Conservation (phyloP, 2,888 invertebrate genomes). For the Cosmia trapezina region DNA sequence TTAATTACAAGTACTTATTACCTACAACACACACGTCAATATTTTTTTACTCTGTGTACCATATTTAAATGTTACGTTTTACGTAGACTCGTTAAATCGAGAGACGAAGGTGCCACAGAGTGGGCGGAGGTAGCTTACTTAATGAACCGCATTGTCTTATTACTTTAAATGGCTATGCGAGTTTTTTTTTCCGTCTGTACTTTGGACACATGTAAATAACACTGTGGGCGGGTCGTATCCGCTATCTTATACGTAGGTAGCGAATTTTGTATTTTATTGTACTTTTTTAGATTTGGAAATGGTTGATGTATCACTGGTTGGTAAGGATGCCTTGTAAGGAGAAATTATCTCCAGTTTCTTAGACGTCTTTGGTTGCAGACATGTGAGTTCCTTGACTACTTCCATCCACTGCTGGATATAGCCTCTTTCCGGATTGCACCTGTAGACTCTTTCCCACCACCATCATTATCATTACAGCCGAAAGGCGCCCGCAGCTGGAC, state of each 20-base stretch:
- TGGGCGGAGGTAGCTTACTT: conserved; percentile 82
- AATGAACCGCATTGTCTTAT: conserved; percentile 89
- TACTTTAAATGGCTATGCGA: conserved; percentile 83
- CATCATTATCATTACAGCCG: no score
- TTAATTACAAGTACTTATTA: conserved; percentile 43
- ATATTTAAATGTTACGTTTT: conserved; percentile 58
- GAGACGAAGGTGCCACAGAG: conserved; percentile 73
- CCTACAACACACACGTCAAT: conserved; percentile 10
- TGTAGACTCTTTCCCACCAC: neutral
- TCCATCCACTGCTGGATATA: neutral
- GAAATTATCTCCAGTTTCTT: neutral
- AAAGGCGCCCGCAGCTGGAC: neutral
- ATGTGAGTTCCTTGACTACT: neutral
- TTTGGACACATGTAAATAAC: conserved; percentile 82
- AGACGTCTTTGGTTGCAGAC: neutral
- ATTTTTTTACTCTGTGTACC: conserved; percentile 31
- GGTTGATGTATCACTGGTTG: conserved; percentile 19
- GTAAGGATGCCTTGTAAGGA: conserved; percentile 9
- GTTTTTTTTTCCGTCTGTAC: conserved; percentile 76
- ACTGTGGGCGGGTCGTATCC: conserved; percentile 82
- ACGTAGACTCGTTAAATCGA: conserved; percentile 65
- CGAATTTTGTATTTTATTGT: conserved; percentile 58
- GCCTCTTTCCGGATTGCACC: neutral
- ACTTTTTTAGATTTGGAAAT: conserved; percentile 45
- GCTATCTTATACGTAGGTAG: conserved; percentile 73